phyloP scores from a whole-genome alignment of 2,797 vertebrate genomes.

The Loris lydekkerianus region DNA sequence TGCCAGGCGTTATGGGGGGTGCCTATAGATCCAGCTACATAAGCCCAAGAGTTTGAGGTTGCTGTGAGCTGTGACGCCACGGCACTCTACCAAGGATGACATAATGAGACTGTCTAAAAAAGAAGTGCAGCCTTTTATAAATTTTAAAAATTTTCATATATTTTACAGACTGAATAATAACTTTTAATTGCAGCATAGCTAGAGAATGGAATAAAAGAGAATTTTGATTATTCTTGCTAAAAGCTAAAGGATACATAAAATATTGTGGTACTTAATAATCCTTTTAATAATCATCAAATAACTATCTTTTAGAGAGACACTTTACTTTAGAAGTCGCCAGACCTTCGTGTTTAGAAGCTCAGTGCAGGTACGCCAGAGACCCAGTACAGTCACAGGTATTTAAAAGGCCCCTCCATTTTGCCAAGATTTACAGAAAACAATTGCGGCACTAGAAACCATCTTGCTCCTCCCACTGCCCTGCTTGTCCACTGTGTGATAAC shows the following conservation, averaged over 20 bases:
- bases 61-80: too few relatives aligned
- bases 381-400: neutral
- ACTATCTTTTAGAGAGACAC: neutral
- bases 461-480: neutral
- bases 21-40: too few relatives aligned
- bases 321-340: neutral
- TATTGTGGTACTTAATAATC: neutral
- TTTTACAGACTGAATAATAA: neutral
- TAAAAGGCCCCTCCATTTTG: neutral
- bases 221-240: slow-evolving; percentile 4
- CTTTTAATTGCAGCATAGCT: neutral
- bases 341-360: too few relatives aligned
- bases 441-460: neutral
- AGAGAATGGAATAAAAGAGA: neutral
- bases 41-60: too few relatives aligned
- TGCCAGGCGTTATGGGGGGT: too few relatives aligned
- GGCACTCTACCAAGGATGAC: too few relatives aligned
- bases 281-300: neutral
- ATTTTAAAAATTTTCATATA: neutral
- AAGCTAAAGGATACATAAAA: neutral
- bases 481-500: neutral
- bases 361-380: neutral
- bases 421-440: neutral
- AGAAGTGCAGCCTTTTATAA: too few relatives aligned
- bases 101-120: too few relatives aligned